A percentile compares a stretch with the other conserved stretches of the same genome.
phyloP scores from a whole-genome alignment of 2,797 vertebrate genomes.

The Fundulus diaphanus region DNA sequence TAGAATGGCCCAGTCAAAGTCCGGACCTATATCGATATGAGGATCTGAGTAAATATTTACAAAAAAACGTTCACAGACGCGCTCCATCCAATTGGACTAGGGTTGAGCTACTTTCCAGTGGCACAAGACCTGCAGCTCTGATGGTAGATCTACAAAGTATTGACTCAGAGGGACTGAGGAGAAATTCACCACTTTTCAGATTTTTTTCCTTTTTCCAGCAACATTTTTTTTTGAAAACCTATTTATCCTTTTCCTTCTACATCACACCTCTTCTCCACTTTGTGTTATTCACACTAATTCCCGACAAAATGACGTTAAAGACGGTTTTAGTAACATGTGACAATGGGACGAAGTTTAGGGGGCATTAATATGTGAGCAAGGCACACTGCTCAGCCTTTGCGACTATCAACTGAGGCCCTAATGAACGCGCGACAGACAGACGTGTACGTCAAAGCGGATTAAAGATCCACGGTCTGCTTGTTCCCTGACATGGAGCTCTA shows the following conservation, averaged over 20 bases:
- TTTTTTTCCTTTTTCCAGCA: background rate
- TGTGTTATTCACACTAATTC: background rate
- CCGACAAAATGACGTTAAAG: background rate
- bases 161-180: background rate
- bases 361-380: background rate
- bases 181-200: too few relatives aligned
- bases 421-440: constrained; percentile 33
- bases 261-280: background rate
- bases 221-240: background rate
- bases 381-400: background rate
- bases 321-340: background rate
- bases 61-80: background rate
- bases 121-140: too few relatives aligned
- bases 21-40: background rate
- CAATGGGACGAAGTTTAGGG: background rate
- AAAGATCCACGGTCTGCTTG: constrained; percentile 41
- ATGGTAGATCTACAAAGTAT: background rate
- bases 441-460: constrained; percentile 44
- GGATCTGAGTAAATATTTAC: background rate
- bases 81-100: too few relatives aligned
- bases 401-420: constrained; percentile 8
- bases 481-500: constrained; percentile 52
- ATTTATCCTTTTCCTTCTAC: background rate
- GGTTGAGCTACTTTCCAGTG: background rate
- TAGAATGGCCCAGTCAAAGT: background rate